phyloP scores from a whole-genome alignment of 2,888 invertebrate species.

The Scelioninae gen. 2 region DNA sequence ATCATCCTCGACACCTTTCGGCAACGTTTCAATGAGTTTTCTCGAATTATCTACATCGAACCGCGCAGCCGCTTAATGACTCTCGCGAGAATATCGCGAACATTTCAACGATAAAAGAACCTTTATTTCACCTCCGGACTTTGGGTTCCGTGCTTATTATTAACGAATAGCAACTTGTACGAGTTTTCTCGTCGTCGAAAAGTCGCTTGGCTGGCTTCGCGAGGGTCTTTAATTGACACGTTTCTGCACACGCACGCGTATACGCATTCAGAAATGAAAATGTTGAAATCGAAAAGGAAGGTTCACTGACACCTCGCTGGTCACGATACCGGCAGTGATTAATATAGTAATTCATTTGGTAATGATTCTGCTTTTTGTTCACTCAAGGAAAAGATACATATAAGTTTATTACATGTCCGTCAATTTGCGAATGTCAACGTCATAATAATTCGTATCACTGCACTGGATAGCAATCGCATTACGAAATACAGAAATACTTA shows the following conservation, averaged over 20 bases:
- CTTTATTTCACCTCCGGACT: conserved; percentile 14
- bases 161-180: conserved; percentile 44
- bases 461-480: neutral
- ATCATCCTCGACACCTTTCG: conserved; percentile 19
- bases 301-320: conserved; percentile 53
- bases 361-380: conserved; percentile 31
- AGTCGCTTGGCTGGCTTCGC: conserved; percentile 23
- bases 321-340: conserved; percentile 69
- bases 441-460: too few relatives aligned
- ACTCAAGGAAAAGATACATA: conserved; percentile 16
- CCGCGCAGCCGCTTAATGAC: conserved; percentile 47
- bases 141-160: conserved; percentile 39
- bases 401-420: conserved; percentile 13
- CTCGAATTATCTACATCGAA: conserved; percentile 48
- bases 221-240: conserved; percentile 55
- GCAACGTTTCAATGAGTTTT: conserved; percentile 30
- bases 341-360: conserved; percentile 60
- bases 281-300: conserved; percentile 20
- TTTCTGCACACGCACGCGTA: conserved; percentile 35
- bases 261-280: conserved; percentile 18
- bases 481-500: neutral
- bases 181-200: conserved; percentile 40
- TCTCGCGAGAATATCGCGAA: conserved; percentile 25
- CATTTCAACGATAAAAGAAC: conserved; percentile 45
- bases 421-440: too few relatives aligned